Percentiles rank a stretch among this genome's conserved stretches.
These are phyloP conservation scores for Cirrhinus molitorella DNA, from an alignment of 2,797 vertebrate genomes.

Conservation along the genomic window DNA sequence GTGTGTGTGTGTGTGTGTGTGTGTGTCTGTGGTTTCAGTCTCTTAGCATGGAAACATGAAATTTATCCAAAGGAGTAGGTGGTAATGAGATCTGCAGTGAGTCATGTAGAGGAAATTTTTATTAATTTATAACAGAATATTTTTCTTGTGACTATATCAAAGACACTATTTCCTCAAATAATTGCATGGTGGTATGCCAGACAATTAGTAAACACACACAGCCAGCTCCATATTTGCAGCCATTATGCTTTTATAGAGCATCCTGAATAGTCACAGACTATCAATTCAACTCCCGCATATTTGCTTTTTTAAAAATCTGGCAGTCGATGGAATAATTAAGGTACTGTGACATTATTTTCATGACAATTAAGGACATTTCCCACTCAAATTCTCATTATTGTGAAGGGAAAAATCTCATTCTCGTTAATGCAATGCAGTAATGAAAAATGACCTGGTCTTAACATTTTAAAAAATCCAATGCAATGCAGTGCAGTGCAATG, in stretches of 20 bases:
- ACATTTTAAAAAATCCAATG: neutral
- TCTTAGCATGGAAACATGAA: neutral
- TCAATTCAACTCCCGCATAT: neutral
- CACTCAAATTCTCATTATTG: neutral
- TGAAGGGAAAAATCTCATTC: neutral
- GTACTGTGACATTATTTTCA: neutral
- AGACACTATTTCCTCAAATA: slow-evolving; percentile 23
- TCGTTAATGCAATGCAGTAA: neutral
- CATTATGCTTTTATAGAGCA: neutral
- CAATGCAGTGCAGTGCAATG: too few species aligned
- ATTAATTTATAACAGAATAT: slow-evolving; percentile 16
- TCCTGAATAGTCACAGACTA: slow-evolving; percentile 3
- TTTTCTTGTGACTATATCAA: slow-evolving; percentile 16
- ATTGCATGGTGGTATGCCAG: slow-evolving; percentile 2
- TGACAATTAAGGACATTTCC: neutral
- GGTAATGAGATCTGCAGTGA: slow-evolving; percentile 25
- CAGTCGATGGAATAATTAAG: neutral
- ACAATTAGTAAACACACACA: slow-evolving; percentile 26
- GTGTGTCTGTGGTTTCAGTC: neutral
- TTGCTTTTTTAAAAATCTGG: neutral
- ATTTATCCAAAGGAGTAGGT: slow-evolving; percentile 26
- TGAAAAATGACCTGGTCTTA: neutral
- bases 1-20: neutral
- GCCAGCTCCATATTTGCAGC: slow-evolving; percentile 1
- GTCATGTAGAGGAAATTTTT: slow-evolving; percentile 34